Base-by-base conservation (phyloP, 2,888 invertebrate species). In the Caenorhabditis sp. region DNA sequence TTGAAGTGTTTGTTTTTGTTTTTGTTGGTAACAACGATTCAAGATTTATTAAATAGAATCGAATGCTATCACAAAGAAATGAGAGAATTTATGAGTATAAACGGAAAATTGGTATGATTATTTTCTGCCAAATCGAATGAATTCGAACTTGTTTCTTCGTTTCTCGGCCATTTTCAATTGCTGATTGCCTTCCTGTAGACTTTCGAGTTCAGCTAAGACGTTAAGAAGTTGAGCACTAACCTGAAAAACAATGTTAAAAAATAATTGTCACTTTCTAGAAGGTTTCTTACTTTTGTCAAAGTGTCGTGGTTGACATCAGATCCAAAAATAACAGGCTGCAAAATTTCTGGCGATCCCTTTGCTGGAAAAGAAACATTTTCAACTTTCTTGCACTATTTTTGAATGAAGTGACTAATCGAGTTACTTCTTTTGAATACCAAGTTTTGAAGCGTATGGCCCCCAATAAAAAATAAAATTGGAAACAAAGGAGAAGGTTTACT, bases 101-200 rank as follows among this genome's bases (percentile, higher is more conserved):
- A 43, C 7, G 14, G 14, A 43, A 43, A 10, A 43, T 14, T 17
- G 43, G 4, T 31, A 31, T 31, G 14, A 20, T 49, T 78, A 83
- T 72, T 84, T 80, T 49, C 86, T 65, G 56, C 87, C 87, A 73
- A 87, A 87, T 52, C 87, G 84, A 61, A 87, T 87, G 83, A 87
- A 87, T 65, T 87, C 87, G 76, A 87, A 87, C 77, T 87, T 87
- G 82, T 87, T 87, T 60, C 85, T 78, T 59, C 87, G 73, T 68
- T 87, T 87, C 70, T 87, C 87, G n/a, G 87, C 84, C 68, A 83
- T 76, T 63, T 78, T 78, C 59, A 74, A 36, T 53, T 81, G 70
- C 50, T 74, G 71, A 50, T 63, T 53, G 81, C 83, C 82, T 57
- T 83, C 84, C 63, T 81, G 80, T 27, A 81, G 68, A 36, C 70